Evolutionary conservation across 2,888 invertebrate species (phyloP), one percentile per base, ranked within the genome.

Genomic region (Andrena bicolor): DNA sequence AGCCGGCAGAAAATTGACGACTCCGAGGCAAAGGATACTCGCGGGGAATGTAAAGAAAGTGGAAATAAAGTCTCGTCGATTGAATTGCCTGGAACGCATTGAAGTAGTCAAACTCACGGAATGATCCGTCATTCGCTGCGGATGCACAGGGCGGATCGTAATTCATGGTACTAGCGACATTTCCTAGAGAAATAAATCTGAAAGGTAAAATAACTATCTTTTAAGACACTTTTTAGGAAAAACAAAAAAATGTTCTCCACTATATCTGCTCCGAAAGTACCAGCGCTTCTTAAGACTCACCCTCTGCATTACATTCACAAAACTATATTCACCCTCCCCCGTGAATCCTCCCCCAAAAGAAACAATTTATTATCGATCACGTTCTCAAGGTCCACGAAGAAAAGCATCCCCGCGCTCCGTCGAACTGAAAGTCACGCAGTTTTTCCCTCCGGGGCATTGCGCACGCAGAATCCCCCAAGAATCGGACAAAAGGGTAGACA

Each of bases 351-450:
- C 32, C 28, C 32, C 48, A 53, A 28, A 28, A 41, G 26, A 69
- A 56, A 69, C 69, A 58, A 69, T 69, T 69, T 69, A 56, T 56
- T 56, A 69, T 60, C 26, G 35, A 35, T 32, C 53, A 23, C 56
- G 69, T 56, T 69, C 10, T 63, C 30, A 23, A 56, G 23, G n/a
- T 13, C n/a, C 26, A 6, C 32, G 58, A 60, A 48, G 28, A 53
- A 35, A 32, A 7, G 20, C 32, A 5, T n/a, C 5, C 4, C 1
- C 49, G 49, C 28, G 65, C 5, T 65, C 32, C 4, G 48, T 16
- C 4, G 56, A 69, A 56, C 56, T 35, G 69, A 69, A 41, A 69
- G 69, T 69, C 69, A 69, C 69, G 69, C 69, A 41, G 56, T 65
- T 35, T 49, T 41, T 56, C 3, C n/a, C 13, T 28, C 61, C 16